Conservation (phyloP, 1,140 invertebrate species). For the Conopomorpha cramerella region DNA sequence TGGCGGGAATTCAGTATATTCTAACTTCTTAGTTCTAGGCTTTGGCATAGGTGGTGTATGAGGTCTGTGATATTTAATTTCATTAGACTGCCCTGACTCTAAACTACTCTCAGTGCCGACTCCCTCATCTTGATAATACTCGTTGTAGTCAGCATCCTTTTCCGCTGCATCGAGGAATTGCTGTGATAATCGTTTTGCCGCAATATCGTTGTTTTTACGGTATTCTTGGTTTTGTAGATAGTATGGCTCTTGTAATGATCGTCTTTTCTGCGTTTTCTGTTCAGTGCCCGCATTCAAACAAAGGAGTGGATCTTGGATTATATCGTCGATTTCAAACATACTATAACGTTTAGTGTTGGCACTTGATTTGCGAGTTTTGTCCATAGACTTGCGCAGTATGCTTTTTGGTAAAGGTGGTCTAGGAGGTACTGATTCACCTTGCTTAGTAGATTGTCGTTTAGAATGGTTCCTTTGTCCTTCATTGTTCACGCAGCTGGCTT, state of each 20-base stretch:
- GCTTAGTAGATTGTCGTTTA: slow-evolving; percentile 58
- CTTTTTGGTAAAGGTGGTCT: slow-evolving; percentile 73
- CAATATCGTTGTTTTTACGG: slow-evolving; percentile 67
- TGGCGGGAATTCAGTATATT: slow-evolving; percentile 49
- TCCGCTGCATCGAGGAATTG: slow-evolving; percentile 56
- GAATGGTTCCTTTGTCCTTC: slow-evolving; percentile 56
- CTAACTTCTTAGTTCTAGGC: slow-evolving; percentile 43
- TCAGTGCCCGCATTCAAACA: slow-evolving; percentile 53
- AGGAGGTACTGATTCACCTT: slow-evolving; percentile 64
- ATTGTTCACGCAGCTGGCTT: slow-evolving; percentile 62
- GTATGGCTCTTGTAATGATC: slow-evolving; percentile 74
- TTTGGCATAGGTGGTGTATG: slow-evolving; percentile 57
- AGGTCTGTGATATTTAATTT: slow-evolving; percentile 54
- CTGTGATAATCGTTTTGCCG: slow-evolving; percentile 55
- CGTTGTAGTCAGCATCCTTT: slow-evolving; percentile 56
- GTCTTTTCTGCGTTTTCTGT: slow-evolving; percentile 66
- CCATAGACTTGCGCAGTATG: slow-evolving; percentile 68
- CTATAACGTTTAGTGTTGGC: slow-evolving; percentile 72
- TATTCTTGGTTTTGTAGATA: slow-evolving; percentile 64
- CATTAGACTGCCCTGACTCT: slow-evolving; percentile 58
- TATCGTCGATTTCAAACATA: slow-evolving; percentile 77
- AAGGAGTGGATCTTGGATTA: slow-evolving; percentile 47
- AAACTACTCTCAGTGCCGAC: slow-evolving; percentile 58
- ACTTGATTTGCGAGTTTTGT: slow-evolving; percentile 60
- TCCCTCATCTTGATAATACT: slow-evolving; percentile 55